Percentiles rank a stretch among this genome's conserved stretches.
Conservation (phyloP, 2,888 invertebrate genomes). For the Agrochola circellaris region DNA sequence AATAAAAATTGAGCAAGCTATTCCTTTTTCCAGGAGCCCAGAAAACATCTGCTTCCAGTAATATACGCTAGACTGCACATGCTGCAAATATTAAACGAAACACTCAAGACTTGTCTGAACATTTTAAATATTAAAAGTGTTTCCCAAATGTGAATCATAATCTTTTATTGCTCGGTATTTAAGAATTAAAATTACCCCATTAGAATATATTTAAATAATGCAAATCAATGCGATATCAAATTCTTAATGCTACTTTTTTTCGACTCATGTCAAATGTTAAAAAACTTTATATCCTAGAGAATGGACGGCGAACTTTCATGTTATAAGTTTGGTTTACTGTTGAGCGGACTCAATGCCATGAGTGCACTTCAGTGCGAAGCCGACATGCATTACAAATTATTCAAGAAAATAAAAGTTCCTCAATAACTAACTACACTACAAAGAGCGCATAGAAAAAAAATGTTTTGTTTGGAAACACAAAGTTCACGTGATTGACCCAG, state of each 20-base stretch:
- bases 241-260: conserved; percentile 25
- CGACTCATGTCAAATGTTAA: conserved; percentile 24
- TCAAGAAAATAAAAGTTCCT: conserved; percentile 74
- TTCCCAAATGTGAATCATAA: conserved; percentile 91
- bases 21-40: conserved; percentile 91
- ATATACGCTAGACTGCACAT: conserved; percentile 93
- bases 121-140: conserved; percentile 93
- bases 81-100: conserved; percentile 91
- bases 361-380: conserved; percentile 67
- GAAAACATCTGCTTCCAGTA: conserved; percentile 92
- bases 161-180: conserved; percentile 65
- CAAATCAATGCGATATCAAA: conserved; percentile 37
- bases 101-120: conserved; percentile 91
- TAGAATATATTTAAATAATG: conserved; percentile 44
- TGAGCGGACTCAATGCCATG: conserved; percentile 45
- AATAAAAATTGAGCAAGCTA: conserved; percentile 51
- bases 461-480: conserved; percentile 94
- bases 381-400: conserved; percentile 72
- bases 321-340: conserved; percentile 47
- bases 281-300: conserved; percentile 37
- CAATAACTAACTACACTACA: conserved; percentile 70
- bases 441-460: conserved; percentile 84
- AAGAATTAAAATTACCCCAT: conserved; percentile 46
- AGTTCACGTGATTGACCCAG: conserved; percentile 93
- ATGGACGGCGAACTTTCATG: conserved; percentile 49